Evolutionary conservation across 2,888 invertebrate species (phyloP).

Genomic region (Neuroscelio doddi): DNA sequence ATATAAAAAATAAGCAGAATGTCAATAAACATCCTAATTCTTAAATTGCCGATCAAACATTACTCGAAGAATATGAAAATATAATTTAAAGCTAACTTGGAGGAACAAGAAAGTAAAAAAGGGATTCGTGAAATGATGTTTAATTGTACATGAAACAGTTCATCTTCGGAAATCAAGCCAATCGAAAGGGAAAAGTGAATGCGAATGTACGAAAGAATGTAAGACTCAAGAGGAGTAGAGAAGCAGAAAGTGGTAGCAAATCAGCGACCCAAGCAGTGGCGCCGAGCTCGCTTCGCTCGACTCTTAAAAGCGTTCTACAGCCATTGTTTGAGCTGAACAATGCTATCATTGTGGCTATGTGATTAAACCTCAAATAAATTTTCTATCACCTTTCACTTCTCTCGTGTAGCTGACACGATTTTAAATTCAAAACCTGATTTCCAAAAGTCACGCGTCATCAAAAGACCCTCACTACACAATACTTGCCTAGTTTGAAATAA

Average conservation of each 20-base stretch:
- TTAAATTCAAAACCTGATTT: no score
- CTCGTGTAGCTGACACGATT: slow-evolving; percentile 10
- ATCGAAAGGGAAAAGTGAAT: slow-evolving; percentile 26
- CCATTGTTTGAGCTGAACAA: slow-evolving; percentile 60
- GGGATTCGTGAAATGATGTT: slow-evolving; percentile 20
- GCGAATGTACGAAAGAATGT: slow-evolving; percentile 16
- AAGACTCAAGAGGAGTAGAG: slow-evolving; percentile 26
- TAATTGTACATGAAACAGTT: slow-evolving; percentile 19
- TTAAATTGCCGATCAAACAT: no score
- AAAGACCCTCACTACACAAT: no score
- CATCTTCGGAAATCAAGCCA: background rate
- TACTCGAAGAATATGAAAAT: no score
- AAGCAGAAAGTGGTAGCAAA: slow-evolving; percentile 49
- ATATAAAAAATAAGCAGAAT: no score
- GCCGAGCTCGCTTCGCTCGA: background rate
- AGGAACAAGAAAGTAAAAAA: no score
- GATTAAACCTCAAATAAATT: slow-evolving; percentile 65
- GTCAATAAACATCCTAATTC: no score
- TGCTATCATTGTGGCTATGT: slow-evolving; percentile 62
- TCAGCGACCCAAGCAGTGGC: slow-evolving; percentile 39
- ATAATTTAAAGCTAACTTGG: no score
- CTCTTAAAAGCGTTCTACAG: no score
- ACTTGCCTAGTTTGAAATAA: no score
- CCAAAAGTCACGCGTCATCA: no score
- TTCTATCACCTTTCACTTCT: slow-evolving; percentile 54